phyloP scores from a whole-genome alignment of 2,797 vertebrate genomes.

The Bovichtus variegatus region DNA sequence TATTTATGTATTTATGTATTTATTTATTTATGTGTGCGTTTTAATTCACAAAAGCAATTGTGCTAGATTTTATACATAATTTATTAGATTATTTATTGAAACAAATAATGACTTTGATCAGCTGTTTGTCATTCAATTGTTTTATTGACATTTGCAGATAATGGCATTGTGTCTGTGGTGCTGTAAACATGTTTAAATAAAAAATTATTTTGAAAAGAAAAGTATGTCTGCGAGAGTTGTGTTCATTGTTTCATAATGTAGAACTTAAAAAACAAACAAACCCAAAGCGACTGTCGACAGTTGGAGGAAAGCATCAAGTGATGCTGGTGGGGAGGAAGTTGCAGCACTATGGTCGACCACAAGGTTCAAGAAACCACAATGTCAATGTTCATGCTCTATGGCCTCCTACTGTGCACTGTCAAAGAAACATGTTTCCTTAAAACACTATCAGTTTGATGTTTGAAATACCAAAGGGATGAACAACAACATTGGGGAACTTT shows the following conservation, averaged over 20 bases:
- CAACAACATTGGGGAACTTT: too few relatives aligned
- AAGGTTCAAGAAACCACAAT: background rate
- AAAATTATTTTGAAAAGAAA: background rate
- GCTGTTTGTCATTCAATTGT: background rate
- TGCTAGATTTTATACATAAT: conserved; percentile 12
- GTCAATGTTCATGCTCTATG: too few relatives aligned
- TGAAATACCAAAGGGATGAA: too few relatives aligned
- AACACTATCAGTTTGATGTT: background rate
- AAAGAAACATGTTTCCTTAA: background rate
- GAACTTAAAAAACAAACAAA: background rate
- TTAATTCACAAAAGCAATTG: background rate
- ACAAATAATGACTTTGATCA: background rate
- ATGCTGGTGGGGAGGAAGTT: background rate
- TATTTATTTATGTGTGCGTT: background rate
- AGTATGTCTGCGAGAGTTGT: background rate
- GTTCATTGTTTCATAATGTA: too few relatives aligned
- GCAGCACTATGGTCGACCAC: background rate
- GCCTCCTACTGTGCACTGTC: background rate
- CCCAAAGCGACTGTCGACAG: background rate
- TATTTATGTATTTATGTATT: conserved; percentile 19
- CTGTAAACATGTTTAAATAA: conserved; percentile 21
- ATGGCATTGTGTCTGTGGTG: conserved; percentile 1
- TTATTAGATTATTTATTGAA: conserved; percentile 15
- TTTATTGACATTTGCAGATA: background rate
- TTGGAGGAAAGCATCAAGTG: background rate